Evolutionary conservation across 2,113 vertebrate genomes (phyloP).

Genomic region (Delphinus delphis): DNA sequence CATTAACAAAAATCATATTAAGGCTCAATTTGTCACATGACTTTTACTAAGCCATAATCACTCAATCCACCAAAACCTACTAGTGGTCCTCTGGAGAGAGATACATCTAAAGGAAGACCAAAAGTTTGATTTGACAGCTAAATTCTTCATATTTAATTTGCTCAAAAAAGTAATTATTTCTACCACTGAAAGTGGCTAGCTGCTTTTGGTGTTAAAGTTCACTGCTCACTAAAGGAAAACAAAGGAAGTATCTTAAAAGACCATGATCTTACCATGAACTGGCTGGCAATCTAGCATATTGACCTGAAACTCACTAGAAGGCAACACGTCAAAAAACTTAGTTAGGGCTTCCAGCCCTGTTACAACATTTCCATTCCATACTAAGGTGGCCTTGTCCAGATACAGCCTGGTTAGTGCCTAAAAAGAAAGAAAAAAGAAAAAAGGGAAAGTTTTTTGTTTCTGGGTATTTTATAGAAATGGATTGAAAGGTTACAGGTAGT

Average conservation of each 20-base stretch:
- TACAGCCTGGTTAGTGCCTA: slow-evolving; percentile 90
- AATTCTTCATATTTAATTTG: slow-evolving; percentile 34
- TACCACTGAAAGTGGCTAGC: not conserved
- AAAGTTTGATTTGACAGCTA: not conserved
- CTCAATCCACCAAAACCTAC: not conserved
- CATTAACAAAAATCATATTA: slow-evolving; percentile 13
- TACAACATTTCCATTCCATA: slow-evolving; percentile 96
- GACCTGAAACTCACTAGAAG: slow-evolving; percentile 95
- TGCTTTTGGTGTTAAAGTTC: not conserved
- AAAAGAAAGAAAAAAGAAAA: not conserved
- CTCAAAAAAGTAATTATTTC: slow-evolving; percentile 3
- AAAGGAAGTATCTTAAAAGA: slow-evolving; percentile 2
- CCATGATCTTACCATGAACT: slow-evolving; percentile 86
- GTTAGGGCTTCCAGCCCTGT: slow-evolving; percentile 90
- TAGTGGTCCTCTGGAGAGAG: not conserved
- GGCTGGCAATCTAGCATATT: slow-evolving; percentile 96
- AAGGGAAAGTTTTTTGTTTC: not conserved
- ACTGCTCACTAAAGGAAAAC: slow-evolving; percentile 26
- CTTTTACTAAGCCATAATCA: not conserved
- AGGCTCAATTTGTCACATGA: not conserved
- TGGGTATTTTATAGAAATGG: not conserved
- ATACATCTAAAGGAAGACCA: not conserved
- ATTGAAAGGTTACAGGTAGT: not conserved
- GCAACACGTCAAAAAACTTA: slow-evolving; percentile 95
- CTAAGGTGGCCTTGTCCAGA: slow-evolving; percentile 93